Evolutionary conservation across 2,888 invertebrate genomes (phyloP).

Genomic region (Hypomecis punctinalis): DNA sequence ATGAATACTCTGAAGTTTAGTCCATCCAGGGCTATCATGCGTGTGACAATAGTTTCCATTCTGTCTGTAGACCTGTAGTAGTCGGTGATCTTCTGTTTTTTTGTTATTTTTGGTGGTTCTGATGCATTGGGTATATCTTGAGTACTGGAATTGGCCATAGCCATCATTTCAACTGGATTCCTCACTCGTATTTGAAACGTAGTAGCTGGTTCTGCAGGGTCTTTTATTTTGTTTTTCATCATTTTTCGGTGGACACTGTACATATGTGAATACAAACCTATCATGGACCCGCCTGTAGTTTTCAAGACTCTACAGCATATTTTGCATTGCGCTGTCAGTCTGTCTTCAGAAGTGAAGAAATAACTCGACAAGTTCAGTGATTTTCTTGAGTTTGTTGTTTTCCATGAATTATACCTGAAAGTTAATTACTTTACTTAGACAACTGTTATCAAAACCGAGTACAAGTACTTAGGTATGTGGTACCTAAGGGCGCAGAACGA

Average conservation of each 20-base stretch:
- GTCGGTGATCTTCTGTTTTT: constrained; percentile 1
- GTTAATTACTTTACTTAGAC: neutral
- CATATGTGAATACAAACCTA: neutral
- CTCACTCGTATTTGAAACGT: neutral
- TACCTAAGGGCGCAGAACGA: neutral
- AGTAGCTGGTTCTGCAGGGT: neutral
- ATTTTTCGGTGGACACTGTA: neutral
- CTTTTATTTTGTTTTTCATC: neutral
- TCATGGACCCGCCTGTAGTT: neutral
- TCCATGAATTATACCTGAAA: neutral
- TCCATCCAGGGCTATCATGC: constrained; percentile 5
- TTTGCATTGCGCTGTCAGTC: constrained; percentile 1
- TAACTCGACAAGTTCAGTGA: neutral
- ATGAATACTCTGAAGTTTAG: neutral
- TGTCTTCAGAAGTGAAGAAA: neutral
- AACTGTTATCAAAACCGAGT: no score
- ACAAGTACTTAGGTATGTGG: neutral
- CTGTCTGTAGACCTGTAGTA: neutral
- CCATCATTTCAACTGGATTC: neutral
- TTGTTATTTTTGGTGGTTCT: neutral
- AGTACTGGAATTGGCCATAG: neutral
- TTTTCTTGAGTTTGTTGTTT: neutral
- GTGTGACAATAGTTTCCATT: constrained; percentile 4
- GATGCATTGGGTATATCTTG: neutral
- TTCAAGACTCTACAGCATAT: constrained; percentile 3